Evolutionary conservation across 2,797 vertebrate species (phyloP), one percentile per base, ranked within the genome.

Genomic region (Anomalospiza imberbis): DNA sequence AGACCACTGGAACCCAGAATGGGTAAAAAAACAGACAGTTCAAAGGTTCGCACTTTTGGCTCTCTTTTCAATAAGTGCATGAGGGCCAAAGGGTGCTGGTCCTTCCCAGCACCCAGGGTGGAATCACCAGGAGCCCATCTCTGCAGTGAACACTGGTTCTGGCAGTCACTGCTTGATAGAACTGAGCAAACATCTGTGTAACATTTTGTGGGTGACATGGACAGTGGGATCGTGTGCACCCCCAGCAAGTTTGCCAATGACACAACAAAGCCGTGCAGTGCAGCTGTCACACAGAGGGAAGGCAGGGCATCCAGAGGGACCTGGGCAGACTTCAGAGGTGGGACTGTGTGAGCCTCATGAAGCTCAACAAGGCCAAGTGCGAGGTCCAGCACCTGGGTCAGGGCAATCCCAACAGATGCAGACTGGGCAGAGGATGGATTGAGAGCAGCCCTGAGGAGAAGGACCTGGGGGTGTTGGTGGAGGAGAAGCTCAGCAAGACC

Each of bases 161-260:
- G 47, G 85, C 3, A 1, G 80, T n/a, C 10, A 7, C 47, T 61
- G 85, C 67, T 74, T 17, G 38, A 44, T 2, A 45, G 50, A 55
- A 29, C 26, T 0, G 0, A 79, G 70, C 29, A 40, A 73, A 40
- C 7, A 22, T 6, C 60, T 25, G 7, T 54, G 53, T 13, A 14
- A 54, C 60, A 32, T 5, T 24, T 21, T 66, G 31, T 42, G 12
- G 13, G 19, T 47, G 47, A 16, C 22, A 32, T 0, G 13, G 34
- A 12, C 72, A 36, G 22, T 17, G 73, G 47, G 31, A 9, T 25
- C 1, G 0, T 28, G 31, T 4, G 44, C 65, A 63, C 12, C n/a
- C 13, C 13, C 44, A 28, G 65, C 0, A 5, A 51, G 36, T 53
- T 58, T 58, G 29, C 25, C 0, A 0, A 7, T 31, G 58, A 13